Conservation (phyloP, 2,888 invertebrate genomes). For the Archaeoteleia sp. region DNA sequence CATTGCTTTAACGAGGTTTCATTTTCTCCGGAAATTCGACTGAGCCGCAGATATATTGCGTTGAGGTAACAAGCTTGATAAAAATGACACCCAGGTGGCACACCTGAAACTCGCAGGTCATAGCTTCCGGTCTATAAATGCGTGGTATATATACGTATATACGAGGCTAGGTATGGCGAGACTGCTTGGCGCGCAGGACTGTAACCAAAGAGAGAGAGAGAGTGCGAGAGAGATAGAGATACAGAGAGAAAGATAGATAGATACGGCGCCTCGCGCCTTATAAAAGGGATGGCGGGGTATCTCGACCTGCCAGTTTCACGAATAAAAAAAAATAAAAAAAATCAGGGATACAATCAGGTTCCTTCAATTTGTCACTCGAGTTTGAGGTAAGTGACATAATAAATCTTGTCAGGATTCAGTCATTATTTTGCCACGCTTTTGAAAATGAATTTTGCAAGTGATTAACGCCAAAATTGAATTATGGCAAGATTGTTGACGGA, state of each 20-base stretch:
- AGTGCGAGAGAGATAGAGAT: no score
- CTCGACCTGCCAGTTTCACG: slow-evolving; percentile 69
- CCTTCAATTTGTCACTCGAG: background rate
- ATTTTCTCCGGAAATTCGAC: no score
- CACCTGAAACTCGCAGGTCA: slow-evolving; percentile 27
- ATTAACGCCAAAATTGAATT: background rate
- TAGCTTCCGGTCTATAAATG: slow-evolving; percentile 44
- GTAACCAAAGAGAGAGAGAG: no score
- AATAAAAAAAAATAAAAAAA: slow-evolving; percentile 29
- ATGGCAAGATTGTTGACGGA: background rate
- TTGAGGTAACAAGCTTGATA: background rate
- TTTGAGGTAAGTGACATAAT: no score
- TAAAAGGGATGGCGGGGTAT: slow-evolving; percentile 69
- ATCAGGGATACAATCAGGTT: background rate
- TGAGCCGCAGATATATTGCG: no score
- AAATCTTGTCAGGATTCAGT: no score
- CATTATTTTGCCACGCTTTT: no score
- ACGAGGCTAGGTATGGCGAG: slow-evolving; percentile 16
- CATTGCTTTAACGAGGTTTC: no score
- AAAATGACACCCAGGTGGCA: slow-evolving; percentile 3
- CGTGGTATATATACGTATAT: slow-evolving; percentile 19
- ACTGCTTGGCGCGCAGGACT: slow-evolving; percentile 65
- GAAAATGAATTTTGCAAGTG: no score
- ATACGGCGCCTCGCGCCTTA: slow-evolving; percentile 60
- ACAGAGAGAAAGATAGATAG: no score